Conservation (phyloP, 2,888 invertebrate genomes). For the Metallyticus violacea region DNA sequence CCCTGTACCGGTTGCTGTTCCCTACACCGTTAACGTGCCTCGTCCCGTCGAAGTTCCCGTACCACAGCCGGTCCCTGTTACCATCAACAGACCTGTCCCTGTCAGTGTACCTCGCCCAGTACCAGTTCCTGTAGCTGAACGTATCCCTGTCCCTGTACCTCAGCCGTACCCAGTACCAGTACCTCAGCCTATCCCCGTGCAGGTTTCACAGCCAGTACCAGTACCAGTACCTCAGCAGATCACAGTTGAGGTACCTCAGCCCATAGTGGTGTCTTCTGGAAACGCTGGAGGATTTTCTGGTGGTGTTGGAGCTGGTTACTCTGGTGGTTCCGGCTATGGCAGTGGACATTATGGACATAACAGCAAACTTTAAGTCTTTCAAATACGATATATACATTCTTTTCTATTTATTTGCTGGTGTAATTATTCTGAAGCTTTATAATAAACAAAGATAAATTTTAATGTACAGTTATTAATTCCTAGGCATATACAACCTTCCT, state of each 20-base stretch:
- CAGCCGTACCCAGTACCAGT: neutral
- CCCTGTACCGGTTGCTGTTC: neutral
- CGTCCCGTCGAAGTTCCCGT: neutral
- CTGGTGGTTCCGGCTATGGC: neutral
- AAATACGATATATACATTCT: too few species aligned
- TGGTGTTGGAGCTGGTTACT: neutral
- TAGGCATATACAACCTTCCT: too few species aligned
- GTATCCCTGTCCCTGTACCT: neutral
- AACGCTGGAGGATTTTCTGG: too few species aligned
- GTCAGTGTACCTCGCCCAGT: neutral
- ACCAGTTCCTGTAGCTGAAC: neutral
- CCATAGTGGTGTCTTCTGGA: neutral
- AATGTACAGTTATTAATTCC: too few species aligned
- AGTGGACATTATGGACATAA: too few species aligned
- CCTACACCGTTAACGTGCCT: neutral
- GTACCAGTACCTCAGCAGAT: neutral
- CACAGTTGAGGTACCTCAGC: neutral
- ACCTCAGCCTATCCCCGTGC: neutral
- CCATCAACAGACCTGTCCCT: neutral
- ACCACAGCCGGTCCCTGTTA: neutral
- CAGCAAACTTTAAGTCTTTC: too few species aligned
- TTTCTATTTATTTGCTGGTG: too few species aligned
- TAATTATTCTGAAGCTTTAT: too few species aligned
- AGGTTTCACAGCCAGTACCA: neutral
- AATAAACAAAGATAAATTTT: too few species aligned